Conservation (phyloP, 2,113 vertebrate species). For the Pachycephala philippinensis region DNA sequence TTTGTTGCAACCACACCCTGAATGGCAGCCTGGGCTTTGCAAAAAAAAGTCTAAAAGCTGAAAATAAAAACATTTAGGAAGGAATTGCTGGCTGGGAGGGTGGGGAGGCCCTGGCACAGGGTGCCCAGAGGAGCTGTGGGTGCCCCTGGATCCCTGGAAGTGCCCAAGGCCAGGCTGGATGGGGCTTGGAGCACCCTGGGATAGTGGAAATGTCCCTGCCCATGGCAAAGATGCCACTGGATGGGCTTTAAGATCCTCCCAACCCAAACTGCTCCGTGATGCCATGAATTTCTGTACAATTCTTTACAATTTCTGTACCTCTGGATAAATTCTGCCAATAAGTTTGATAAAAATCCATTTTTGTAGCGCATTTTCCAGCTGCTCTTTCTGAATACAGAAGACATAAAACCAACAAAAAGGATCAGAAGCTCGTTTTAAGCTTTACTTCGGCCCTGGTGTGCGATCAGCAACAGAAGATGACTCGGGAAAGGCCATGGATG, state of each 20-base stretch:
- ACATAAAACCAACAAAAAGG: not conserved
- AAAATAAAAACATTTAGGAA: not conserved
- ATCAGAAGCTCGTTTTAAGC: not conserved
- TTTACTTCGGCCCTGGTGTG: not conserved
- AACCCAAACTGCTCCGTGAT: not conserved
- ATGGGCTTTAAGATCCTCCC: not conserved
- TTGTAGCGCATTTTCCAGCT: not conserved
- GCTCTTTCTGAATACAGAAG: not conserved
- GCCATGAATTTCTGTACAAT: not conserved
- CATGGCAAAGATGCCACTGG: too few relatives aligned
- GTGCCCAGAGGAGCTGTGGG: not conserved
- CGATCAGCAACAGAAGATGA: not conserved
- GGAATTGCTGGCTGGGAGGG: not conserved
- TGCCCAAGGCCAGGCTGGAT: not conserved
- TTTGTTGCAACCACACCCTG: not conserved
- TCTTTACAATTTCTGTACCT: not conserved
- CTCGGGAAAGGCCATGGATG: not conserved
- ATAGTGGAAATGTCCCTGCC: fast-evolving
- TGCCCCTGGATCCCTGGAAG: not conserved
- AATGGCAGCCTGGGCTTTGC: not conserved
- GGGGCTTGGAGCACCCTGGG: not conserved
- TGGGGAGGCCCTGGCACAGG: fast-evolving
- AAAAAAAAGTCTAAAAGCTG: not conserved
- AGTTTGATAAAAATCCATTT: not conserved
- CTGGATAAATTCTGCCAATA: too few relatives aligned